Base-by-base conservation (phyloP, 2,888 invertebrate genomes). In the Ichneumoninae sp. region DNA sequence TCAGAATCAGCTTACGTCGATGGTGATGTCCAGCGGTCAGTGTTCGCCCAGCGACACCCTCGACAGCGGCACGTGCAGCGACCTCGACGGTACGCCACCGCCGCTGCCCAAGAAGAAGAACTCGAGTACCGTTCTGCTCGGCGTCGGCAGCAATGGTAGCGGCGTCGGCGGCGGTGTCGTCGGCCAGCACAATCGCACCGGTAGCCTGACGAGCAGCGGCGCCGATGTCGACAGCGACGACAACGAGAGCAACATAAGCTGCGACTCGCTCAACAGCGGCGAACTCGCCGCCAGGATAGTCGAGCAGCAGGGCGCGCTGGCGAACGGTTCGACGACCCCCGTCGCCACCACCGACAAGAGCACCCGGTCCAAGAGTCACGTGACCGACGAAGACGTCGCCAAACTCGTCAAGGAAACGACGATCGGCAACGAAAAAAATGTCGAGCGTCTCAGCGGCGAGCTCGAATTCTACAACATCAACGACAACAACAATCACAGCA, bases 31-130 rank as follows among this genome's bases (percentile, higher is more conserved):
- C 71, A 97, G 97, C 91, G 97, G 97, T 0, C 97, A 97, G 91
- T 97, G 97, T 90, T 97, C 97, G 44, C 97, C 97, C 0, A 97
- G 96, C 90, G 97, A 97, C 91, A 97, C 97, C 0, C 93, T 97
- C 86, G 97, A 97, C 94, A 97, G 97, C 82, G 97, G 97, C 66
- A 97, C 97, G 50, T 97, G 97, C 94, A 97, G 97, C 92, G 97
- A 97, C 94, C 95, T 97, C 89, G 97, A 97, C 90, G 96, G 96
- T 57, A 96, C 96, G 30, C 96, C 97, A 77, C 95, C 96, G 4
- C 96, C 96, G 1, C 94, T 96, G 85, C 95, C 96, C 26, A 96
- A 96, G 88, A 96, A 96, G 94, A 96, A 96, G 92, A 95, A 94
- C 50, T 93, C 95, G 8, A 89, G 90, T 80, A 91, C 91, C 70